These are phyloP conservation scores for Anaspis maculata DNA, from an alignment of 2,888 invertebrate genomes.

Conservation along the genomic window DNA sequence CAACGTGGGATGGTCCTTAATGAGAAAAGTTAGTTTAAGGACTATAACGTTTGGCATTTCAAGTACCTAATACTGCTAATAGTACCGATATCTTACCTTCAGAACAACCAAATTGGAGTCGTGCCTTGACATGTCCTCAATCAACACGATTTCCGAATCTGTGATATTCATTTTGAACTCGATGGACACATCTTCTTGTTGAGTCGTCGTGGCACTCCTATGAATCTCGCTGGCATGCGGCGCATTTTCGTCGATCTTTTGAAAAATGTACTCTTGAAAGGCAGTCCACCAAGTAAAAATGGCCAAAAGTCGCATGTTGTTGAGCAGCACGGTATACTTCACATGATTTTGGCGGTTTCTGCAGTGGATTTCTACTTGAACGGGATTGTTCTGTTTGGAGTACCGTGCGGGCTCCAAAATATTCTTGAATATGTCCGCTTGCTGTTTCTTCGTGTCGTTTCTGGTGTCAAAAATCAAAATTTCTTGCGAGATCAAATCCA, in stretches of 20 bases:
- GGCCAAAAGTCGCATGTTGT: conserved; percentile 91
- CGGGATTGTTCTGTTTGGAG: conserved; percentile 20
- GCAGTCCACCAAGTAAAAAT: conserved; percentile 91
- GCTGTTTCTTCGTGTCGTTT: conserved; percentile 42
- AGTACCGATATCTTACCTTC: conserved; percentile 48
- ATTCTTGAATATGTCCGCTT: conserved; percentile 82
- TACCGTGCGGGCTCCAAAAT: conserved; percentile 65
- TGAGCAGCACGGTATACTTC: conserved; percentile 80
- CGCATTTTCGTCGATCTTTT: conserved; percentile 31
- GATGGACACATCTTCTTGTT: conserved; percentile 38
- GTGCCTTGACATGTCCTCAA: conserved; percentile 80
- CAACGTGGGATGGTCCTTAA: too few relatives aligned
- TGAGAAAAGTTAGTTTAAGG: conserved; percentile 1
- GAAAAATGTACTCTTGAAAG: conserved; percentile 67
- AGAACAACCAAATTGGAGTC: conserved; percentile 93
- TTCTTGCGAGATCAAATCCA: conserved; percentile 88
- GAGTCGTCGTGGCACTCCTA: conserved; percentile 11
- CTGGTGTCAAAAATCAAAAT: conserved; percentile 71
- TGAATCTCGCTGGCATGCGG: conserved; percentile 23
- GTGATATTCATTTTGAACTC: conserved; percentile 91
- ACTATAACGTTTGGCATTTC: conserved; percentile 2
- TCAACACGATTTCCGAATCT: conserved; percentile 89
- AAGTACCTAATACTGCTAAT: neutral
- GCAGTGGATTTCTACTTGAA: conserved; percentile 41
- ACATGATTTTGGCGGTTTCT: conserved; percentile 59